Evolutionary conservation across 2,888 invertebrate species (phyloP).

Genomic region (Drosophila yooni): DNA sequence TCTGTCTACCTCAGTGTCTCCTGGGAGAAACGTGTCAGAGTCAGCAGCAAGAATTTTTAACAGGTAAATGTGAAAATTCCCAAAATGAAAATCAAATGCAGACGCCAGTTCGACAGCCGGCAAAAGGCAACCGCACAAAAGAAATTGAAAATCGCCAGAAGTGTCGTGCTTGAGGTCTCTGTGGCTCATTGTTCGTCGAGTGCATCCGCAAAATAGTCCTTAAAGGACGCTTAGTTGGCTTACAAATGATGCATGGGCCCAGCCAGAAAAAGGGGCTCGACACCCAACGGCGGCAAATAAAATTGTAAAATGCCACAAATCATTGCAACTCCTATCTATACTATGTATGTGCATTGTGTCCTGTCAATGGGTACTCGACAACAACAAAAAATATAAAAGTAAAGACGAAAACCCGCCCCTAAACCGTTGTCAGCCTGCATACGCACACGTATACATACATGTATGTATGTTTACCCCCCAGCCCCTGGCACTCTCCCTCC

Average conservation of each 20-base stretch:
- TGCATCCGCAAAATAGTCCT: conserved; percentile 80
- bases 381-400: conserved; percentile 10
- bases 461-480: neutral
- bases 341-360: conserved; percentile 41
- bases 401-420: conserved; percentile 69
- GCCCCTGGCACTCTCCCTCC: neutral
- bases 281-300: conserved; percentile 61
- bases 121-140: conserved; percentile 63
- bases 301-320: conserved; percentile 79
- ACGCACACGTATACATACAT: neutral
- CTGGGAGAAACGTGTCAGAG: conserved; percentile 61
- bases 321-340: conserved; percentile 63
- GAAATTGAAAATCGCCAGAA: conserved; percentile 39
- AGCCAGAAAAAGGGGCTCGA: conserved; percentile 40
- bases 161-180: conserved; percentile 54
- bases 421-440: conserved; percentile 45
- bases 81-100: conserved; percentile 67
- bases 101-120: conserved; percentile 45
- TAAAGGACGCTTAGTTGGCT: conserved; percentile 80
- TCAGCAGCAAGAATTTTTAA: conserved; percentile 64
- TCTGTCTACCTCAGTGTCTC: conserved; percentile 1
- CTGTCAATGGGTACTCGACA: conserved; percentile 56
- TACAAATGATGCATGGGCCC: conserved; percentile 75
- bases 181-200: conserved; percentile 67
- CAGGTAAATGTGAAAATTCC: conserved; percentile 77